These are phyloP conservation scores for Oncopodura yosiiana DNA, from an alignment of 1,140 invertebrate genomes.

Conservation along the genomic window DNA sequence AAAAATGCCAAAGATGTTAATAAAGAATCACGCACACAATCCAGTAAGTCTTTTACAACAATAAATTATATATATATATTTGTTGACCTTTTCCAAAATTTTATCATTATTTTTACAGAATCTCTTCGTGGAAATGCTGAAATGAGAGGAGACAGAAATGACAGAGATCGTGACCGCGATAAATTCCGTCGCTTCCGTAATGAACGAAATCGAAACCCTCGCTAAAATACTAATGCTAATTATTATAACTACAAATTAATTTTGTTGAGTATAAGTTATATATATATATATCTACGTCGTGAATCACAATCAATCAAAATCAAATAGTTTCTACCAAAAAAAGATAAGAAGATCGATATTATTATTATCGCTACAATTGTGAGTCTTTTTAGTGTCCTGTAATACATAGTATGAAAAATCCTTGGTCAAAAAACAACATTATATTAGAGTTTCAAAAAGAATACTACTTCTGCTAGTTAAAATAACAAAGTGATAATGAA, in stretches of 20 bases:
- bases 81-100: background rate
- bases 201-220: slow-evolving; percentile 6
- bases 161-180: slow-evolving; percentile 12
- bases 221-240: background rate
- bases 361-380: too few species aligned
- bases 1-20: slow-evolving; percentile 16
- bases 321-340: background rate
- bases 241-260: background rate
- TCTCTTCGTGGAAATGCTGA: slow-evolving; percentile 5
- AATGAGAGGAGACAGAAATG: background rate
- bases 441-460: too few species aligned
- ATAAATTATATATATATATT: background rate
- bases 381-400: too few species aligned
- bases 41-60: slow-evolving; percentile 13
- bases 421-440: too few species aligned
- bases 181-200: slow-evolving; percentile 7
- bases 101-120: background rate
- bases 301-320: background rate
- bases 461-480: too few species aligned
- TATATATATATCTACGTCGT: background rate
- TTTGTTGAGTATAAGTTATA: background rate
- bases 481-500: too few species aligned
- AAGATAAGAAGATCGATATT: background rate
- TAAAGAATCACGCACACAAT: slow-evolving; percentile 23
- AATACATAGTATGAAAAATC: too few species aligned